Evolutionary conservation across 1,140 invertebrate genomes (phyloP).

Genomic region (Euschistus heros): DNA sequence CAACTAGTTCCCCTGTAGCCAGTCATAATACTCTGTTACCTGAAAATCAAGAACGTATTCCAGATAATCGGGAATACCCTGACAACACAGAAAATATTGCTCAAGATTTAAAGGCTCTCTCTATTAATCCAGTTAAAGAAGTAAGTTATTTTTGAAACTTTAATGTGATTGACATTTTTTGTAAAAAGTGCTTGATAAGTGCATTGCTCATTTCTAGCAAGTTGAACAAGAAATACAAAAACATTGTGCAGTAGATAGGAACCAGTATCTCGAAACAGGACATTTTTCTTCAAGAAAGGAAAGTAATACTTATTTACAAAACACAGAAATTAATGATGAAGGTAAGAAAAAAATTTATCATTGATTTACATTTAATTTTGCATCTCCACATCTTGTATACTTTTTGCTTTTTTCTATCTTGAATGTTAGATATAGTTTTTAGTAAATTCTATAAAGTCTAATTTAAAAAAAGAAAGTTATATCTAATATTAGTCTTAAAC

Average conservation of each 20-base stretch:
- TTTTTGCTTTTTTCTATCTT: too few relatives aligned
- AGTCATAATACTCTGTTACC: not conserved
- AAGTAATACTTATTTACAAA: not conserved
- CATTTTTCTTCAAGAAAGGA: constrained; percentile 37
- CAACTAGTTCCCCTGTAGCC: not conserved
- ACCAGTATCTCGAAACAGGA: constrained; percentile 60
- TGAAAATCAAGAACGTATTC: constrained; percentile 27
- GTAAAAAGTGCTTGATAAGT: constrained; percentile 27
- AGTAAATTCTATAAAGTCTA: too few relatives aligned
- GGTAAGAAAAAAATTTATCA: constrained; percentile 2
- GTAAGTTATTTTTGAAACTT: constrained; percentile 30
- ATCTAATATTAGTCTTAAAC: too few relatives aligned
- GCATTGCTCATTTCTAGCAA: constrained; percentile 1
- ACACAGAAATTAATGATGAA: constrained; percentile 18
- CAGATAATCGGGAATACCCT: constrained; percentile 3
- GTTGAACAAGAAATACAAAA: not conserved
- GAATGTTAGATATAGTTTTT: too few relatives aligned
- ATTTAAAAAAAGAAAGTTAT: too few relatives aligned
- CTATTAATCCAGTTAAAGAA: constrained; percentile 35
- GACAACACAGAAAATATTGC: constrained; percentile 33
- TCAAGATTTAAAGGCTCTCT: constrained; percentile 31
- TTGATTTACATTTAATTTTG: too few relatives aligned
- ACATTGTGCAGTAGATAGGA: constrained; percentile 44
- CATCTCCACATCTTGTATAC: too few relatives aligned
- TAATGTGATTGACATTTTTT: not conserved